Base-by-base conservation (phyloP, 2,888 invertebrate genomes). In the Agrochola lota region DNA sequence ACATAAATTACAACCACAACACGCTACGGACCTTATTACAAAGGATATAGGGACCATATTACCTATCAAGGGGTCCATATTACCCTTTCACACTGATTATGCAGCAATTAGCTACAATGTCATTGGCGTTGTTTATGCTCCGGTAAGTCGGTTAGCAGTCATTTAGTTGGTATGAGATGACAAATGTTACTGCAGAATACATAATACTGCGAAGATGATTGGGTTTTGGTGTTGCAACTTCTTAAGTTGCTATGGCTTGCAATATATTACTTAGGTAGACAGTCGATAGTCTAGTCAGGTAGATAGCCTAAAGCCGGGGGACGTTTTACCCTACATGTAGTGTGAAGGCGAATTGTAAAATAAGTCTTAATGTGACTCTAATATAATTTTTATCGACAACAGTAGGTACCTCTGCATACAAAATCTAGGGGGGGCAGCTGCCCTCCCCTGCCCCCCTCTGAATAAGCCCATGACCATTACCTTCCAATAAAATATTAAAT, bases 41-140 rank as follows among this genome's bases (percentile, higher is more conserved):
- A 49, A 3, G 0, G 20, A 0, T 0, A 68, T 90, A 91, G 52
- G 76, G 90, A 49, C 71, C 66, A 89, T 72, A 84, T 80, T 88
- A 68, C 62, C 46, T 2, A 40, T 43, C 2, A 26, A 69, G 71
- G 71, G 79, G 74, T 26, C 78, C 79, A 79, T 85, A 87, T 88
- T 88, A 90, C 85, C 90, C 90, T 92, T 92, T 91, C 89, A 90
- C 87, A 87, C 83, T 84, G 67, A 85, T 86, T 87, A 83, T 75
- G 40, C 81, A 46, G 73, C 81, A 87, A 91, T 91, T 91, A 91
- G 75, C 55, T 66, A 70, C 91, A 90, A 91, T 92, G 91, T 88
- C 90, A 90, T 85, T 90, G 86, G 82, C 81, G 72, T 83, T 49
- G 78, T 87, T 86, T 85, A 84, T 80, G 79, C 55, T 76, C 43